Conservation (phyloP, 2,797 vertebrate genomes). For the Oryzias dopingdopingensis region DNA sequence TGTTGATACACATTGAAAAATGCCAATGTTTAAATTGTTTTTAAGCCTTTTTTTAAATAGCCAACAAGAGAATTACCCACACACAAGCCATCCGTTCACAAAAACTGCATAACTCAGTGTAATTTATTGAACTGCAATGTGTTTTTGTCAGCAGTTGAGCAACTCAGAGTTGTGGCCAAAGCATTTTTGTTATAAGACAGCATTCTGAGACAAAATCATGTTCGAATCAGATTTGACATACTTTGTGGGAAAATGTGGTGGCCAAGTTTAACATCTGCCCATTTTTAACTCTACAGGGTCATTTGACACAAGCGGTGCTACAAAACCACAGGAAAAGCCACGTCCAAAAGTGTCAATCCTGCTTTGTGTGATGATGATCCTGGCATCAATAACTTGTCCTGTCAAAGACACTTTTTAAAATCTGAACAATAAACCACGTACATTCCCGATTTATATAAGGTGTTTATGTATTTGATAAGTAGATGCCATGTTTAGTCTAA, state of each 20-base stretch:
- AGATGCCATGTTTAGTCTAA: no score
- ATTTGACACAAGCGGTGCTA: not conserved
- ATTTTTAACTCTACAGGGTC: conserved; percentile 17
- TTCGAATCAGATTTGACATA: conserved; percentile 20
- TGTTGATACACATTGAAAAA: no score
- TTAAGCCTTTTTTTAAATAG: no score
- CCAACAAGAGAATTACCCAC: no score
- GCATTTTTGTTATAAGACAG: conserved; percentile 14
- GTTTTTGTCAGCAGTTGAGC: conserved; percentile 31
- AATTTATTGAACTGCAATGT: conserved; percentile 10
- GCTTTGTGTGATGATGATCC: conserved; percentile 8
- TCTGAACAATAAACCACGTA: not conserved
- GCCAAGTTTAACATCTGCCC: conserved; percentile 28
- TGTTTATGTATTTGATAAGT: no score
- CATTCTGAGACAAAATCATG: conserved; percentile 9
- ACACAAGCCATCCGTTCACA: no score
- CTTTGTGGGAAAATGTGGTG: conserved; percentile 22
- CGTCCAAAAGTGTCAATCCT: conserved; percentile 9
- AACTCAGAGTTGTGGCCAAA: conserved; percentile 27
- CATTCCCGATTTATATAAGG: no score
- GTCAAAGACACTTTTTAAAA: not conserved
- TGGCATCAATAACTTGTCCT: conserved; percentile 14
- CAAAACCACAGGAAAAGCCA: conserved; percentile 3
- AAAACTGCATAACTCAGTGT: conserved; percentile 1
- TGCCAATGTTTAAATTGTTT: no score